These are phyloP conservation scores for Brienomyrus brachyistius DNA, from an alignment of 2,113 vertebrate species.

Conservation along the genomic window DNA sequence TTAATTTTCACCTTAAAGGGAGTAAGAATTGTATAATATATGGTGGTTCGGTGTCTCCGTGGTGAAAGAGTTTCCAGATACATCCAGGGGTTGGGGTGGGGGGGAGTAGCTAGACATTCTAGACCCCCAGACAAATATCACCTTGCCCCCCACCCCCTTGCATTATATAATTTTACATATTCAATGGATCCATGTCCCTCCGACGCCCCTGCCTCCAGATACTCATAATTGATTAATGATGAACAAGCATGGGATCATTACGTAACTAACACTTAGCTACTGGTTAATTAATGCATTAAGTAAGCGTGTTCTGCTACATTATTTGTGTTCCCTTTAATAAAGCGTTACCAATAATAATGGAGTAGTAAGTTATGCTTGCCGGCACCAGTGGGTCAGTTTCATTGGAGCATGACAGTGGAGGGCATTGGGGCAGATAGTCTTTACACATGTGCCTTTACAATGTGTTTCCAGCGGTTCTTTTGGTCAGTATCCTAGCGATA, in stretches of 20 bases:
- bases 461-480: slow-evolving; percentile 42
- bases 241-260: too few species aligned
- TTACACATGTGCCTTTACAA: not conserved
- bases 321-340: too few species aligned
- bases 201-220: not conserved
- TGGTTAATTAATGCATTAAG: too few species aligned
- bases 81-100: not conserved
- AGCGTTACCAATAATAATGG: not conserved
- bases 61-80: not conserved
- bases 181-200: too few species aligned
- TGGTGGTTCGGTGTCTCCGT: not conserved
- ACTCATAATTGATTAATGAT: not conserved
- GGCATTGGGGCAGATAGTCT: not conserved
- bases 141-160: not conserved
- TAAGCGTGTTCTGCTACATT: too few species aligned
- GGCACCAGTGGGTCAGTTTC: not conserved
- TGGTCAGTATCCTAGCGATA: slow-evolving; percentile 57
- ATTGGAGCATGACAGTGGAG: not conserved
- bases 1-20: not conserved
- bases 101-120: not conserved
- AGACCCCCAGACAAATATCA: not conserved
- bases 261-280: too few species aligned
- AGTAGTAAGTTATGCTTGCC: not conserved
- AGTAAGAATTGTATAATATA: not conserved
- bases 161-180: too few species aligned